Evolutionary conservation across 2,113 vertebrate genomes (phyloP), one percentile per base, ranked within the genome.

Genomic region (Megalops atlanticus): DNA sequence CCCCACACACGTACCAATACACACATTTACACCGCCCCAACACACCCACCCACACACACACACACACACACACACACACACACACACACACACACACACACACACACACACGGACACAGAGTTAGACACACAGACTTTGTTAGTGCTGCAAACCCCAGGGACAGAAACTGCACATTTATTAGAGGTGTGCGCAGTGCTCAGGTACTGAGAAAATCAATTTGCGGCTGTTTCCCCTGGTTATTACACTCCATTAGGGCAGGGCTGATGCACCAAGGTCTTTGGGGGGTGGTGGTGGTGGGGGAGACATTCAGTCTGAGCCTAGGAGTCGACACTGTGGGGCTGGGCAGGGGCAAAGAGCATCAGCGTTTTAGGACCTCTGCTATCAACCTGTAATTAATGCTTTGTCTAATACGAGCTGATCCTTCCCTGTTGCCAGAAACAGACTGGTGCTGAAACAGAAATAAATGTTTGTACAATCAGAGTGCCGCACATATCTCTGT

Each of bases 191-290:
- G 38, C 64, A 7, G 36, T 41, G 38, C 35, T 27, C 58, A 77
- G 74, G 75, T 71, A 70, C 33, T 38, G 35, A 40, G 58, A 40
- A 81, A 77, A 82, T 82, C 80, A 77, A 72, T 71, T 47, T 35
- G 40, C 33, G n/a, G 80, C 49, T n/a, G 73, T 41, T 81, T 33
- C 41, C 35, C 7, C 80, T 27, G 40, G 39, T 69, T 81, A 76
- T 40, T 74, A 43, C 49, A 27, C 39, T 81, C 40, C 52, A 64
- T 81, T 81, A 70, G 74, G 52, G 49, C 41, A 27, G 58, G 58
- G 54, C n/a, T 69, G 58, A 11, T 36, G 40, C 27, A 69, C 40
- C 41, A 7, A 38, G 38, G 36, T 58, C 76, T 43, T 64, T 2
- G 38, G 52, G 36, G 38, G 35, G 36, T 12, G 76, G n/a, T n/a